Evolutionary conservation across 2,797 vertebrate species (phyloP), one percentile per base, ranked within the genome.

Genomic region (Picus viridis): DNA sequence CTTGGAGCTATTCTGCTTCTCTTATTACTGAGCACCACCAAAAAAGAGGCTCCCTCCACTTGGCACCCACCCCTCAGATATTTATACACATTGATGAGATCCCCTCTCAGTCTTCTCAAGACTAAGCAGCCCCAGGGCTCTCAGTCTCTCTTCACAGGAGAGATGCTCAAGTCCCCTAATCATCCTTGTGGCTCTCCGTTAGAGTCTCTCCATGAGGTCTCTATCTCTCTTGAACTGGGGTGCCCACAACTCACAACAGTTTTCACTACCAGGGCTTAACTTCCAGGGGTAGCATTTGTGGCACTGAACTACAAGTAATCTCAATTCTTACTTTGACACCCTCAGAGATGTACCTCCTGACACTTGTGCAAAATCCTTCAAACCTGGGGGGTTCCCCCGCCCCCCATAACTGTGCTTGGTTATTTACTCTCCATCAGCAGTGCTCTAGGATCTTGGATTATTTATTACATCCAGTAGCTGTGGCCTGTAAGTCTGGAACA

Each of bases 341-440:
- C 12, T 63, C n/a, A 24, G 53, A 86, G 8, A n/a, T 19, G 3
- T 12, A 16, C 5, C 18, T 58, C 58, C 49, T 74, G 29, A 70
- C 22, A 29, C 16, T 59, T n/a, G 10, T 5, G 6, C 32, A 54
- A 36, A 30, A 15, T 18, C 30, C 69, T 34, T 3, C 7, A 91
- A 72, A 86, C 39, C 13, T 59, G 24, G 18, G 2, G 3, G 2
- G 3, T 58, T 89, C 34, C 7, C 26, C 47, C 30, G 10, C 18
- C 13, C 49, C 17, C 12, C 34, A 7, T 9, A 23, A 30, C 4
- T 17, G 1, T 20, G 7, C 43, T 68, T 1, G 1, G 20, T 68
- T 88, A 59, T 74, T 91, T 65, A 30, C 29, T 53, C 24, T 73
- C 32, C 30, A 36, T 18, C 39, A 90, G 53, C 24, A 26, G 0